Evolutionary conservation across 2,113 vertebrate species (phyloP).

Genomic region (Oncorhynchus mykiss): DNA sequence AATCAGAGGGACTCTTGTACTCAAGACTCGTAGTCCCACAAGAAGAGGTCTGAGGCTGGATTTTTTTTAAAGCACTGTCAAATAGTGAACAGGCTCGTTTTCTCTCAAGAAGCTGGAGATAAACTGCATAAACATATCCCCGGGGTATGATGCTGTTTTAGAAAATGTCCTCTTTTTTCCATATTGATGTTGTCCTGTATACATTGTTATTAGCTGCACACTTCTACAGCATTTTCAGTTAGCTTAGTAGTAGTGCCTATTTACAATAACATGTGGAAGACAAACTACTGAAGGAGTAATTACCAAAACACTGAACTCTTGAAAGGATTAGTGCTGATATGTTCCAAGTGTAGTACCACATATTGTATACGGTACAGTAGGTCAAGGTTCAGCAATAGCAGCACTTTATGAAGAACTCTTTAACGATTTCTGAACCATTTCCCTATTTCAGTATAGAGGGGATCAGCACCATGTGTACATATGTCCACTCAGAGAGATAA

Average conservation of each 20-base stretch:
- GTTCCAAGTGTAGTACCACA: neutral
- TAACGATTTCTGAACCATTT: neutral
- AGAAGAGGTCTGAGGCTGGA: neutral
- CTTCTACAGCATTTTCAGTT: neutral
- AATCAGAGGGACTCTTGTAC: slow-evolving; percentile 28
- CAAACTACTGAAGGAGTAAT: neutral
- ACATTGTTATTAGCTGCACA: neutral
- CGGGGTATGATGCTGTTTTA: too few species aligned
- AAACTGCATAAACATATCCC: neutral
- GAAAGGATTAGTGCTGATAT: neutral
- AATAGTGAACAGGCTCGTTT: slow-evolving; percentile 2
- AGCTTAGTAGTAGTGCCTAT: neutral
- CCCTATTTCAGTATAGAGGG: neutral
- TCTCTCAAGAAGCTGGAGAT: neutral
- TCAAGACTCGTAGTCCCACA: slow-evolving; percentile 20
- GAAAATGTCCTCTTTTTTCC: neutral
- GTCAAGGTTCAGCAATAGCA: neutral
- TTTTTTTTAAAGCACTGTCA: neutral
- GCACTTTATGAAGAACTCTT: neutral
- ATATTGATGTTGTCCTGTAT: neutral
- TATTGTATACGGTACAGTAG: neutral
- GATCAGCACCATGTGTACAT: neutral
- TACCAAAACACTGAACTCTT: neutral
- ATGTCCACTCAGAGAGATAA: slow-evolving; percentile 19
- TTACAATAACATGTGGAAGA: too few species aligned